Evolutionary conservation across 92 coral and sea anemone genomes (phyloP).

Genomic region (Palythoa grandiflora): DNA sequence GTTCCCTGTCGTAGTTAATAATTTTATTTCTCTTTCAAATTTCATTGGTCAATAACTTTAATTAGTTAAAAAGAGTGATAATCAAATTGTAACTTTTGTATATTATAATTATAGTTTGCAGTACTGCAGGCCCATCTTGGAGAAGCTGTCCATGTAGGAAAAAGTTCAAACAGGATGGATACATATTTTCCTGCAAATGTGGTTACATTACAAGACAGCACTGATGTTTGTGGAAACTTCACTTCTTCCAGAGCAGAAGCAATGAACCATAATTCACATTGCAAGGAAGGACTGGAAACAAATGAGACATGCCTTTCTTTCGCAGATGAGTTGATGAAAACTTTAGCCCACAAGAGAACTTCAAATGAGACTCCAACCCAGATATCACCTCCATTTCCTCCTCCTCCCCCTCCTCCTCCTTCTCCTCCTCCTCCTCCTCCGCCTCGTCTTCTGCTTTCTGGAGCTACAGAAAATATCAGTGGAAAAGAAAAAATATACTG

Average conservation of each 20-base stretch:
- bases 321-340: not conserved
- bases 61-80: not conserved
- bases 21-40: too few species aligned
- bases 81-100: not conserved
- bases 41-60: too few species aligned
- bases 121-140: slow-evolving; percentile 66
- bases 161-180: not conserved
- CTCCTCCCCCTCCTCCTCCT: slow-evolving; percentile 48
- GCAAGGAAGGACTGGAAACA: slow-evolving; percentile 1
- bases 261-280: too few species aligned
- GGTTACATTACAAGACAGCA: not conserved
- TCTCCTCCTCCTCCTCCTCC: slow-evolving; percentile 73
- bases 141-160: slow-evolving; percentile 8
- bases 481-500: slow-evolving; percentile 49
- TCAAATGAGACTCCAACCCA: not conserved
- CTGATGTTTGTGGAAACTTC: not conserved
- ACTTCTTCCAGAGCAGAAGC: not conserved
- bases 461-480: not conserved
- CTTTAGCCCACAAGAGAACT: not conserved
- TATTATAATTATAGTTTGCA: slow-evolving; percentile 60
- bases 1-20: too few species aligned
- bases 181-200: not conserved
- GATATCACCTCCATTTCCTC: slow-evolving; percentile 60
- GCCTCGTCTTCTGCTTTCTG: slow-evolving; percentile 52
- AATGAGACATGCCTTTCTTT: not conserved